These are phyloP conservation scores for Tauraco hartlaubi DNA, from an alignment of 2,797 vertebrate species.

Conservation along the genomic window DNA sequence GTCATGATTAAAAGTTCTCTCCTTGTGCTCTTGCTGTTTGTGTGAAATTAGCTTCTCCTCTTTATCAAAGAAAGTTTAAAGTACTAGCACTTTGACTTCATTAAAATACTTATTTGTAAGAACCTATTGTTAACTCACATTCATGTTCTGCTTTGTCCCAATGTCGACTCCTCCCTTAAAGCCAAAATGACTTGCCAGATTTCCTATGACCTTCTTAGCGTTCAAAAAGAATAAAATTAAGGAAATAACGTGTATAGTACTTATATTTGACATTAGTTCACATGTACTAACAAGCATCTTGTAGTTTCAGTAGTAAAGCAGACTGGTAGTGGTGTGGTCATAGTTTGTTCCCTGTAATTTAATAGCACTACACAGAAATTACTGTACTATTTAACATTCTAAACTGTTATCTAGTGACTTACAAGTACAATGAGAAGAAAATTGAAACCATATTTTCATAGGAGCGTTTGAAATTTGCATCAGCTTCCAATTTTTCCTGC, in stretches of 20 bases:
- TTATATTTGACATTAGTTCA: neutral
- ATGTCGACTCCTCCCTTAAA: neutral
- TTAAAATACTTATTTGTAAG: neutral
- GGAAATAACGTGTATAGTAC: neutral
- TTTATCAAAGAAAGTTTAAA: neutral
- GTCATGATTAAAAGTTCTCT: neutral
- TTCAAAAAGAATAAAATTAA: neutral
- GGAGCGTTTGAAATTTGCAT: neutral
- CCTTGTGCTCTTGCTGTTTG: neutral
- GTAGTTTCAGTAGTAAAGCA: neutral
- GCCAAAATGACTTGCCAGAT: neutral
- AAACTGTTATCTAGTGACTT: neutral
- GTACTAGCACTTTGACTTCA: rapidly evolving
- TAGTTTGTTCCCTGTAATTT: neutral
- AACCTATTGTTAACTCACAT: neutral
- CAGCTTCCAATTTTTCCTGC: neutral
- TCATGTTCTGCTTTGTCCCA: neutral
- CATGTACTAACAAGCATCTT: too few species aligned
- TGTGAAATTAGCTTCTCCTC: neutral
- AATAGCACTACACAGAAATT: neutral
- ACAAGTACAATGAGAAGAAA: neutral
- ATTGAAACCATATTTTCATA: neutral
- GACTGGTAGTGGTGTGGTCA: neutral
- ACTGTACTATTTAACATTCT: neutral
- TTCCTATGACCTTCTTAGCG: neutral